Evolutionary conservation across 1,140 invertebrate genomes (phyloP), one percentile per base, ranked within the genome.

Genomic region (Watersipora subatra): DNA sequence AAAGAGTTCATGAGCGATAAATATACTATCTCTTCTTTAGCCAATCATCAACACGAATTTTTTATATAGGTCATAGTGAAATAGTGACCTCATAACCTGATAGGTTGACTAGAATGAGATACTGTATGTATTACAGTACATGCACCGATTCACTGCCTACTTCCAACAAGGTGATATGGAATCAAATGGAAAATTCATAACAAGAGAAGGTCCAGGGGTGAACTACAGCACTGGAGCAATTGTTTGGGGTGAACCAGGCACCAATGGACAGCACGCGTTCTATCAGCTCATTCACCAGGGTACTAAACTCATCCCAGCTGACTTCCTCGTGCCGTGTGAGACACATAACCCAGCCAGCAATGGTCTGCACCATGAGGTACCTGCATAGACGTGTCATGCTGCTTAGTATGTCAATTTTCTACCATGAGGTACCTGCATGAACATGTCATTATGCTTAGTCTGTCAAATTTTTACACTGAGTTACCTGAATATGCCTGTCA

Each of bases 141-240:
- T 99, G 69, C 96, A 99, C 76, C 87, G 95, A 74, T 98, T 99
- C 83, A 91, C 97, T 46, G 95, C 97, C 15, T 99, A 99, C 80
- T 98, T 99, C 81, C 97, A 99, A 83, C 97, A 99, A 84, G 96
- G 95, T 15, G 97, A 99, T 78, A 99, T 99, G 97, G 97, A 99
- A 81, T 97, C 92, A 67, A 99, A 99, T 83, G 97, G 97, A 72
- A 99, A 99, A 84, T 95, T 88, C 68, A 73, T 86, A 0, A 95
- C 90, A 12, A 84, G 88, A 55, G 84, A 84, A 69, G 91, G 92
- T 0, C 76, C 85, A 46, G 77, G 76, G 20, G 93, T 92, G 0
- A 79, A 86, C 70, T 94, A 93, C 78, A 84, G 79, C 28, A 97
- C 93, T 7, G 94, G 94, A 0, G 91, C 92, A 57, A 89, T 95